Conservation (phyloP, 2,888 invertebrate genomes). For the Aleiodes leptofemur region DNA sequence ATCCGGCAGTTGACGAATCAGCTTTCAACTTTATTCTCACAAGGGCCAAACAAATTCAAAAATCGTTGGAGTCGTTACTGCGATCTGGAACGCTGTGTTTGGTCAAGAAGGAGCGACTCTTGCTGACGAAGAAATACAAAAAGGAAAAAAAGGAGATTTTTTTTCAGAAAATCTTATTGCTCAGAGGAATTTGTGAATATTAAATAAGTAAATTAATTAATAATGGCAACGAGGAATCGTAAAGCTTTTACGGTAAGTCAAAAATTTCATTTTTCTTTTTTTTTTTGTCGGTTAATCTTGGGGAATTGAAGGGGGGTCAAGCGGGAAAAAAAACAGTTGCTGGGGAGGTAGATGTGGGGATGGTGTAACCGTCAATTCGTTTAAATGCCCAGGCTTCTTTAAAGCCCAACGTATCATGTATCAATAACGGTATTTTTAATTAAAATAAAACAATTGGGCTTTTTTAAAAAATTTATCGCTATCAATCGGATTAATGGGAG, state of each 20-base stretch:
- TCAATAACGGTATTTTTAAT: not conserved
- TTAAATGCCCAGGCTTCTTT: slow-evolving; percentile 63
- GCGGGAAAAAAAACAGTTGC: slow-evolving; percentile 39
- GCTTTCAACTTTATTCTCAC: not conserved
- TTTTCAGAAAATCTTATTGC: slow-evolving; percentile 41
- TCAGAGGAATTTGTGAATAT: slow-evolving; percentile 28
- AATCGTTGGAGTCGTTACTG: slow-evolving; percentile 66
- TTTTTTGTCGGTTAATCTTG: not conserved
- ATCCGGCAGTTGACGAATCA: slow-evolving; percentile 19
- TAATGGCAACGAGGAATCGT: slow-evolving; percentile 69
- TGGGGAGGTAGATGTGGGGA: slow-evolving; percentile 50
- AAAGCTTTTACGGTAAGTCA: slow-evolving; percentile 63
- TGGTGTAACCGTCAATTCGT: slow-evolving; percentile 62
- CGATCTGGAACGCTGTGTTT: slow-evolving; percentile 57
- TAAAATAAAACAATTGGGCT: not conserved
- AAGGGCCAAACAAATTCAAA: slow-evolving; percentile 68
- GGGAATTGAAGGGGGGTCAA: slow-evolving; percentile 29
- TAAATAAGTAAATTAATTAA: slow-evolving; percentile 44
- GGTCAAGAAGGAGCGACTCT: slow-evolving; percentile 37
- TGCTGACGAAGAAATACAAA: slow-evolving; percentile 21
- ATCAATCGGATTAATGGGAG: not conserved
- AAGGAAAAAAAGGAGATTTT: slow-evolving; percentile 28
- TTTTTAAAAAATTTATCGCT: slow-evolving; percentile 1
- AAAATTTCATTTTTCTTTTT: not conserved
- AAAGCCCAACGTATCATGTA: slow-evolving; percentile 13